Evolutionary conservation across 2,888 invertebrate genomes (phyloP).

Genomic region (Oeneis ivallda): DNA sequence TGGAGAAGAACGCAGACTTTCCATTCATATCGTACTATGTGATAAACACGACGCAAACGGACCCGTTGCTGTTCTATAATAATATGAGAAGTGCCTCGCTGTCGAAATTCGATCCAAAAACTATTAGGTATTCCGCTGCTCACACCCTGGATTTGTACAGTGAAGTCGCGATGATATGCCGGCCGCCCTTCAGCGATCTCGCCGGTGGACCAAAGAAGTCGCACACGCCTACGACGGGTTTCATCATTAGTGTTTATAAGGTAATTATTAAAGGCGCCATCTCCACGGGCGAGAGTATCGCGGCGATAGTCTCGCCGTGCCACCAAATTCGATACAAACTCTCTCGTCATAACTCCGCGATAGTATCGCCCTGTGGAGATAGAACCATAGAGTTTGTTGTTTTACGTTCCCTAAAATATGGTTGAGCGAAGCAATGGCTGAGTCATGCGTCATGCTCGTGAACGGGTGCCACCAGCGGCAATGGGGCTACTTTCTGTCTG

Average conservation of each 20-base stretch:
- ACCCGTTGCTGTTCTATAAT: conserved; percentile 92
- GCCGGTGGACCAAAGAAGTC: conserved; percentile 89
- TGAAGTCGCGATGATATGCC: conserved; percentile 94
- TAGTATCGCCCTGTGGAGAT: too few species aligned
- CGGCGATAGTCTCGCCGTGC: too few species aligned
- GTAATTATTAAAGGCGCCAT: too few species aligned
- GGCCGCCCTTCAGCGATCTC: conserved; percentile 91
- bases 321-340: too few species aligned
- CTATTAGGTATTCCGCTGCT: conserved; percentile 89
- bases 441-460: too few species aligned
- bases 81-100: conserved; percentile 91
- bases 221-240: conserved; percentile 91
- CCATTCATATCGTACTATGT: conserved; percentile 96
- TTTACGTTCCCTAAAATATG: too few species aligned
- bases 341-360: too few species aligned
- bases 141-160: conserved; percentile 94
- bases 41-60: conserved; percentile 92
- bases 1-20: conserved; percentile 94
- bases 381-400: too few species aligned
- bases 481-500: too few species aligned
- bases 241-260: conserved; percentile 92
- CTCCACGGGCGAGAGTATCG: too few species aligned
- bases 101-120: conserved; percentile 92
- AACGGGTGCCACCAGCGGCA: too few species aligned
- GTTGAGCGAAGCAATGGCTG: too few species aligned